These are phyloP conservation scores for Wiebesia pumilae DNA, from an alignment of 1,140 invertebrate species.

Conservation along the genomic window DNA sequence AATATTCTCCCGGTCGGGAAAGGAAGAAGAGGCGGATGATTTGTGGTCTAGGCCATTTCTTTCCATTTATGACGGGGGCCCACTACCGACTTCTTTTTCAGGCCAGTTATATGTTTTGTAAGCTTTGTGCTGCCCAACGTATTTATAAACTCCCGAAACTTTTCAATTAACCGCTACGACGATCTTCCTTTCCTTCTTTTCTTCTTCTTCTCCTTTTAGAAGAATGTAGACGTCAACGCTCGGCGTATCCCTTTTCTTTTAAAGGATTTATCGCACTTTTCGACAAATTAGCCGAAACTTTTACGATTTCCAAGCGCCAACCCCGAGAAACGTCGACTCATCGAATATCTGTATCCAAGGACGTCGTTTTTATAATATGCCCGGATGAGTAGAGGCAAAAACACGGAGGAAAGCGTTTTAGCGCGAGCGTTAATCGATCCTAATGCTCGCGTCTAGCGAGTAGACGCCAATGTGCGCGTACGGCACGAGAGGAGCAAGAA, in stretches of 20 bases:
- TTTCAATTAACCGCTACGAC: slow-evolving; percentile 27
- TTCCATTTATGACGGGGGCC: neutral
- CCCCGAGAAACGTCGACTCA: no score
- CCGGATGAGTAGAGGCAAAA: no score
- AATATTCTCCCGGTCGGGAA: slow-evolving; percentile 45
- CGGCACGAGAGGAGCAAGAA: no score
- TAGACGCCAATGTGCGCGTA: no score
- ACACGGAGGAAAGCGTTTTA: no score
- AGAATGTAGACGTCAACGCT: slow-evolving; percentile 10
- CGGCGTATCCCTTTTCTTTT: neutral
- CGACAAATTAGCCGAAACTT: no score
- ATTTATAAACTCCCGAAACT: slow-evolving; percentile 11
- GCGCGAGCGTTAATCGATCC: no score
- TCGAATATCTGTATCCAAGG: no score
- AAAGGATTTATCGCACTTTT: neutral
- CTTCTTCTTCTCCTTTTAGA: neutral
- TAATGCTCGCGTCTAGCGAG: no score
- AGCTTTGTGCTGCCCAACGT: neutral
- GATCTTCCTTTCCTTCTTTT: neutral
- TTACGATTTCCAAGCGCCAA: no score
- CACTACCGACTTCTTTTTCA: slow-evolving; percentile 2
- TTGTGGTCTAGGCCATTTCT: slow-evolving; percentile 45
- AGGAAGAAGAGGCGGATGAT: slow-evolving; percentile 53
- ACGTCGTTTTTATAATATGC: no score
- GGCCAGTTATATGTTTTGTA: neutral